Evolutionary conservation across 1,140 invertebrate species (phyloP).

Genomic region (Caligus rogercresseyi): DNA sequence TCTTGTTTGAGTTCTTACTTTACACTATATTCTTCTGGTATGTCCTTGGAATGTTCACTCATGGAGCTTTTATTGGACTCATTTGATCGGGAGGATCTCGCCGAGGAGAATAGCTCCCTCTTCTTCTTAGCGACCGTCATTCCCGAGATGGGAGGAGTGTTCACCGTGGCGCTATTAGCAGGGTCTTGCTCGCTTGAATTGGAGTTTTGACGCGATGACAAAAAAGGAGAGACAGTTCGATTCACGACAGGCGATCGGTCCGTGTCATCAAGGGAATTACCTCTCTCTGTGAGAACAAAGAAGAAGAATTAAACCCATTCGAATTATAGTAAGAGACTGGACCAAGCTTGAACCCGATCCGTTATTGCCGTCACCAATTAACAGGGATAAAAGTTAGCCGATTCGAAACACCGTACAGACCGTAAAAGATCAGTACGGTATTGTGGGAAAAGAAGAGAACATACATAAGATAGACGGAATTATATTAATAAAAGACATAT

Average conservation of each 20-base stretch:
- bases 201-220: constrained; percentile 8
- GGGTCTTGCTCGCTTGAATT: not conserved
- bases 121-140: constrained; percentile 11
- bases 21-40: too few relatives aligned
- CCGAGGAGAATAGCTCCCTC: constrained; percentile 10
- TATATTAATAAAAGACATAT: too few relatives aligned
- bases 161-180: not conserved
- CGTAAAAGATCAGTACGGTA: too few relatives aligned
- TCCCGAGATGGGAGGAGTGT: not conserved
- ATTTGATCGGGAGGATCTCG: constrained; percentile 3
- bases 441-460: too few relatives aligned
- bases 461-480: too few relatives aligned
- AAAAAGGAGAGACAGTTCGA: not conserved
- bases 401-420: too few relatives aligned
- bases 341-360: too few relatives aligned
- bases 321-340: too few relatives aligned
- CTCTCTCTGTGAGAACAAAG: constrained; percentile 4
- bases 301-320: not conserved
- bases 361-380: too few relatives aligned
- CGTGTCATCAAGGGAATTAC: constrained; percentile 11
- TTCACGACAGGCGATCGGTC: not conserved
- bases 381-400: too few relatives aligned
- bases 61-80: constrained; percentile 13
- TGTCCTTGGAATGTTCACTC: constrained; percentile 1
- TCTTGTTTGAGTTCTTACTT: too few relatives aligned